Percentiles rank a stretch among this genome's conserved stretches.
Evolutionary conservation across 2,797 vertebrate species (phyloP).

Genomic region (Tenualosa thibaudeaui): DNA sequence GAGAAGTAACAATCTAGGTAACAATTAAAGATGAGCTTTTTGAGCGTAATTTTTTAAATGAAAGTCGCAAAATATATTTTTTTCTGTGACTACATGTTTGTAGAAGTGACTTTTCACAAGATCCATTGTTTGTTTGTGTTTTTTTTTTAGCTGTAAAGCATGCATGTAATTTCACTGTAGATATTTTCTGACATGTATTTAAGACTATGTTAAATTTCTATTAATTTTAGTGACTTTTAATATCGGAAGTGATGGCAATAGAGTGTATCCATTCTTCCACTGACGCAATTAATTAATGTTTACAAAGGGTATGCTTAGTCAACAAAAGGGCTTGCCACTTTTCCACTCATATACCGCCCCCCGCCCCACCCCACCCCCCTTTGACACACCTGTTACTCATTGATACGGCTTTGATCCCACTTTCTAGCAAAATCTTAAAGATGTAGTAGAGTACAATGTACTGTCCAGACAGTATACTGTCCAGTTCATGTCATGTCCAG

Average conservation of each 20-base stretch:
- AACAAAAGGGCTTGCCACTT: neutral
- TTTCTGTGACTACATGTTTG: no score
- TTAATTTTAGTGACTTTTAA: neutral
- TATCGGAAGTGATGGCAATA: neutral
- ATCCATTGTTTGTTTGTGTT: no score
- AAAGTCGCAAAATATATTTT: no score
- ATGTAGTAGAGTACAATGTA: no score
- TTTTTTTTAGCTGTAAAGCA: no score
- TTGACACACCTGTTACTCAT: neutral
- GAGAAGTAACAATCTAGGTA: no score
- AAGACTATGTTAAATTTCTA: neutral
- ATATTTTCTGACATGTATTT: neutral
- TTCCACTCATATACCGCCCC: neutral
- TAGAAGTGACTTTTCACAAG: no score
- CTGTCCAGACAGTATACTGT: no score
- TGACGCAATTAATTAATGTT: neutral
- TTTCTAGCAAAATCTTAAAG: neutral
- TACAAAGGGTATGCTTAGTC: neutral
- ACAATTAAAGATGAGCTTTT: no score
- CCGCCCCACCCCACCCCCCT: neutral
- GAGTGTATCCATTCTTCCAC: neutral
- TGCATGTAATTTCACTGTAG: neutral
- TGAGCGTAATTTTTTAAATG: no score
- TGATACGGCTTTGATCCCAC: neutral
- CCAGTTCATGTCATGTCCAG: no score